Conservation (phyloP, 1,140 invertebrate genomes). For the Macrostomum lignano region DNA sequence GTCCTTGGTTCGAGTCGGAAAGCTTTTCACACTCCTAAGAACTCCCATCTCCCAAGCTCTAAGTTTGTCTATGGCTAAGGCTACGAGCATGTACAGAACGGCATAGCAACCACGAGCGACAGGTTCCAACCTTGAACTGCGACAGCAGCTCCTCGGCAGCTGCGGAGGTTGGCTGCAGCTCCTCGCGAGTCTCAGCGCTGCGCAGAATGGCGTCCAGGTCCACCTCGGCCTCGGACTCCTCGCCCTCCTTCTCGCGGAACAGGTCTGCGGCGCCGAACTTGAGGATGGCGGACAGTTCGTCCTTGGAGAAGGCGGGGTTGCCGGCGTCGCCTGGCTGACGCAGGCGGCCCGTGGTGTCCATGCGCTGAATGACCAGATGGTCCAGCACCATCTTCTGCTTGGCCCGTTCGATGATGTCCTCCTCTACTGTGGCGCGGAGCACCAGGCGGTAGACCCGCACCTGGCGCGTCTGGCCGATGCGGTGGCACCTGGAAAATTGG, state of each 20-base stretch:
- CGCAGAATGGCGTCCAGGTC: slow-evolving; percentile 91
- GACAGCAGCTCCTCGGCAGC: slow-evolving; percentile 67
- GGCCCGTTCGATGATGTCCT: slow-evolving; percentile 86
- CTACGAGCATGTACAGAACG: too few relatives aligned
- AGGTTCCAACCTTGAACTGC: slow-evolving; percentile 72
- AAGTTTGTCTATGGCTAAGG: too few relatives aligned
- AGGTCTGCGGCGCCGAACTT: slow-evolving; percentile 95
- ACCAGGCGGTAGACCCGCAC: slow-evolving; percentile 88
- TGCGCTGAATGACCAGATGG: slow-evolving; percentile 89
- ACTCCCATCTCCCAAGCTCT: too few relatives aligned
- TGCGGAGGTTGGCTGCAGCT: slow-evolving; percentile 32
- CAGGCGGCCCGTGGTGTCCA: slow-evolving; percentile 90
- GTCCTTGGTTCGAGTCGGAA: too few relatives aligned
- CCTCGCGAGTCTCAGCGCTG: slow-evolving; percentile 49
- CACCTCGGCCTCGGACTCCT: slow-evolving; percentile 63
- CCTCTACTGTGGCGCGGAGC: slow-evolving; percentile 78
- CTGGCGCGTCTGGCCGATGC: slow-evolving; percentile 67
- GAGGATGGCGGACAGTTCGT: slow-evolving; percentile 77
- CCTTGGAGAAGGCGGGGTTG: slow-evolving; percentile 33
- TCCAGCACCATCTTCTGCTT: slow-evolving; percentile 97
- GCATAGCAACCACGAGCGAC: too few relatives aligned
- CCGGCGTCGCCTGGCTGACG: slow-evolving; percentile 30
- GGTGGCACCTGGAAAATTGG: slow-evolving; percentile 79
- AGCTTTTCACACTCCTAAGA: too few relatives aligned
- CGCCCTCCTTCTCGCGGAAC: slow-evolving; percentile 81